phyloP scores from a whole-genome alignment of 2,797 vertebrate genomes.

The Eupleurogrammus muticus region DNA sequence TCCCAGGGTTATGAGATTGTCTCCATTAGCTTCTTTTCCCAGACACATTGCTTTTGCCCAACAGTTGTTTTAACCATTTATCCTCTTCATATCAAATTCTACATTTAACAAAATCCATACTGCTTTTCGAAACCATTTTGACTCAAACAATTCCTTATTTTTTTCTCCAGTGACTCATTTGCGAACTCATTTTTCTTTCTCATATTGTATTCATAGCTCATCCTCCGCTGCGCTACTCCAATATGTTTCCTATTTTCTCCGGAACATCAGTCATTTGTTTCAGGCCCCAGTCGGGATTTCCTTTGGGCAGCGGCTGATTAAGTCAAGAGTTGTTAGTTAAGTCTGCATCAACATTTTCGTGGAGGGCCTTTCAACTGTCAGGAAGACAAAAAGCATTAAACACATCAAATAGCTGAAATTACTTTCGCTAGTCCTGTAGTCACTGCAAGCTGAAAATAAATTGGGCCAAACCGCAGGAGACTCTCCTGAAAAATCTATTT shows the following conservation, averaged over 20 bases:
- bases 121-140: neutral
- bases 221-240: constrained; percentile 15
- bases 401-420: neutral
- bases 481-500: neutral
- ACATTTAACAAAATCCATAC: neutral
- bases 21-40: neutral
- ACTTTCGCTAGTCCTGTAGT: neutral
- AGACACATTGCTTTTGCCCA: neutral
- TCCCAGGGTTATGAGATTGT: neutral
- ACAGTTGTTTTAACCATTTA: neutral
- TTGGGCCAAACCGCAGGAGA: neutral
- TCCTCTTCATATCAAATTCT: constrained; percentile 1
- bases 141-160: neutral
- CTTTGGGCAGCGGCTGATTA: constrained; percentile 25
- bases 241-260: constrained; percentile 38
- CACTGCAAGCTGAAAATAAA: neutral
- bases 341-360: neutral
- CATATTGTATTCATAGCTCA: constrained; percentile 6
- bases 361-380: neutral
- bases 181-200: neutral
- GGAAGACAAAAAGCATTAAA: neutral
- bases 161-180: neutral
- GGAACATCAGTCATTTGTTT: constrained; percentile 31
- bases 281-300: constrained; percentile 15
- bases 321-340: constrained; percentile 20